Percentiles rank a stretch among this genome's conserved stretches.
phyloP scores from a whole-genome alignment of 2,888 invertebrate species.

The Tetragonula carbonaria region DNA sequence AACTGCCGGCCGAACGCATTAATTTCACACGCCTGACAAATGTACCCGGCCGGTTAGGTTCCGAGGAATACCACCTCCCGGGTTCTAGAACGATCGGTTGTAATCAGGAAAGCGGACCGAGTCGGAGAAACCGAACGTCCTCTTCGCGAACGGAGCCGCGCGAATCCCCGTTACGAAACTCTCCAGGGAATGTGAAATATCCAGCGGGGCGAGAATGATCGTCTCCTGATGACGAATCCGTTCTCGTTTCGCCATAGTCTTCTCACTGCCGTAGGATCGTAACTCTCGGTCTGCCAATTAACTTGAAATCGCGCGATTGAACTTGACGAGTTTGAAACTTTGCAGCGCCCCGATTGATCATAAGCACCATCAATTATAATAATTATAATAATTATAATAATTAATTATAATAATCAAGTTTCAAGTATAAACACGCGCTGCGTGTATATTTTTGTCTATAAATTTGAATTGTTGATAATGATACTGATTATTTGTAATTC shows the following conservation, averaged over 20 bases:
- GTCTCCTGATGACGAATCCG: background rate
- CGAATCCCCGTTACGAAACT: background rate
- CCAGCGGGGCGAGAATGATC: conserved; percentile 5
- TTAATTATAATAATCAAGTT: too few species aligned
- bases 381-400: too few species aligned
- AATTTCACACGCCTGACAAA: background rate
- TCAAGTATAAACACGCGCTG: too few species aligned
- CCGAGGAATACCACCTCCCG: background rate
- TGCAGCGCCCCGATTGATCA: too few species aligned
- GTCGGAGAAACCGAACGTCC: background rate
- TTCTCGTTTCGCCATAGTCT: background rate
- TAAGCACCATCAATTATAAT: too few species aligned
- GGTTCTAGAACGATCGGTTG: background rate
- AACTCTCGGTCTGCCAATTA: background rate
- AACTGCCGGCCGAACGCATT: conserved; percentile 3
- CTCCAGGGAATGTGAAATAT: conserved; percentile 21
- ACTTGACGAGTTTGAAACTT: background rate
- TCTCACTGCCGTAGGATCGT: background rate
- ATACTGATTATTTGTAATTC: too few species aligned
- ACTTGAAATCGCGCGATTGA: background rate
- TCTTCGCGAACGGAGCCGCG: background rate
- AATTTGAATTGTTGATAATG: too few species aligned
- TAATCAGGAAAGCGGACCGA: background rate
- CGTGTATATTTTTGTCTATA: too few species aligned
- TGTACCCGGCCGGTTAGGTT: background rate